These are phyloP conservation scores for Lochmaea crataegi DNA, from an alignment of 2,888 invertebrate genomes.

Conservation along the genomic window DNA sequence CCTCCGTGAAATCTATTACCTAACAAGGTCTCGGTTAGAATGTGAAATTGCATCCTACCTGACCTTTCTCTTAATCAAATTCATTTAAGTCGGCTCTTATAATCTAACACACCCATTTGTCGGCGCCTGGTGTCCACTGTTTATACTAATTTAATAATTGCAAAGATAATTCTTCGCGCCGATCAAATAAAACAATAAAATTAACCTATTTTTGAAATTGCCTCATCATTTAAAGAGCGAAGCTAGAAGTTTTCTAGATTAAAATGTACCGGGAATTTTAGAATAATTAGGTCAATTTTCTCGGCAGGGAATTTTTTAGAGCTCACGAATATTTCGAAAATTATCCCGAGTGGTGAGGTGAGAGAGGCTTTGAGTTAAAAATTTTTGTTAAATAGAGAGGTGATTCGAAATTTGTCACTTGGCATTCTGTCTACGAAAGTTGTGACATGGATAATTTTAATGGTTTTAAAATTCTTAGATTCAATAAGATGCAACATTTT, in stretches of 20 bases:
- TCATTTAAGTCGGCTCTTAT: constrained; percentile 9
- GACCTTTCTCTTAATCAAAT: constrained; percentile 48
- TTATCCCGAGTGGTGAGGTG: too few relatives aligned
- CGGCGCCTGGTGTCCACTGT: constrained; percentile 13
- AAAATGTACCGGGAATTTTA: too few relatives aligned
- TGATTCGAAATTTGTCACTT: too few relatives aligned
- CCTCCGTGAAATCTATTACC: constrained; percentile 41
- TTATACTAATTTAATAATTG: background rate
- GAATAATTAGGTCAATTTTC: too few relatives aligned
- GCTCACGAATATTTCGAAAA: too few relatives aligned
- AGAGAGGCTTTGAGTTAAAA: too few relatives aligned
- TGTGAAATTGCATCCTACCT: constrained; percentile 44
- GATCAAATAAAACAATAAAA: background rate
- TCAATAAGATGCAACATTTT: too few relatives aligned
- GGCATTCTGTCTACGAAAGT: too few relatives aligned
- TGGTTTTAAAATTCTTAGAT: too few relatives aligned
- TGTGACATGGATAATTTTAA: too few relatives aligned
- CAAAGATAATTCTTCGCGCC: background rate
- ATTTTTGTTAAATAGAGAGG: too few relatives aligned
- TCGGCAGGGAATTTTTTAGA: too few relatives aligned
- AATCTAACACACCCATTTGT: constrained; percentile 10
- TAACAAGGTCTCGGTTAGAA: constrained; percentile 45
- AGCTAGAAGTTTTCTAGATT: background rate
- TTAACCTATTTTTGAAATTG: constrained; percentile 4
- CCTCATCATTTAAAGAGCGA: background rate